Evolutionary conservation across 2,888 invertebrate species (phyloP).

Genomic region (Drosophila multiciliata): DNA sequence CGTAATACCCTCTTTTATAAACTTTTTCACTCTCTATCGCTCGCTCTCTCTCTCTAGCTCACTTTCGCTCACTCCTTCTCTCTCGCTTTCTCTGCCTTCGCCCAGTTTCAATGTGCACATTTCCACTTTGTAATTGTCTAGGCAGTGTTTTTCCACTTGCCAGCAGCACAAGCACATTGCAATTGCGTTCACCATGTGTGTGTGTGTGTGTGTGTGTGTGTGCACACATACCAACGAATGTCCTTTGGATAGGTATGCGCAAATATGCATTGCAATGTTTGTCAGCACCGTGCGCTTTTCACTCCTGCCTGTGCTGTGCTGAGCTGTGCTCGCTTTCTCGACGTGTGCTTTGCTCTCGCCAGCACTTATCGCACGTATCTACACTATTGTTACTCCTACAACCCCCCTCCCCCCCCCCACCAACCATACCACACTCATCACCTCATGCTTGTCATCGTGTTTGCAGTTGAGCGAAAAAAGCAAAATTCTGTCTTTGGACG

Average conservation of each 20-base stretch:
- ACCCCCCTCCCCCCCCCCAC: neutral
- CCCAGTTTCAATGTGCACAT: constrained; percentile 45
- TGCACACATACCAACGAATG: constrained; percentile 3
- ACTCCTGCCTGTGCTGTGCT: constrained; percentile 23
- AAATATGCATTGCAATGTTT: constrained; percentile 30
- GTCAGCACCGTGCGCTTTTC: constrained; percentile 31
- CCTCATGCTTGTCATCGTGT: constrained; percentile 24
- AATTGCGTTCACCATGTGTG: constrained; percentile 37
- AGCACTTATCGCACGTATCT: constrained; percentile 64
- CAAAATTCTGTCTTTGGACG: constrained; percentile 47
- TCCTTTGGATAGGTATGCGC: constrained; percentile 16
- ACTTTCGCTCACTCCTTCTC: neutral
- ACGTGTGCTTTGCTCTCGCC: constrained; percentile 42
- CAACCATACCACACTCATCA: neutral
- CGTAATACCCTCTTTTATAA: constrained; percentile 4
- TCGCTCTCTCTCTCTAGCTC: neutral
- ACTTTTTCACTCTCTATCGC: constrained; percentile 11
- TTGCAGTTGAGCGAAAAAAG: constrained; percentile 40
- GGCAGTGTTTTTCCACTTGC: constrained; percentile 59
- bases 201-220: neutral
- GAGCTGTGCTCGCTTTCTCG: constrained; percentile 31
- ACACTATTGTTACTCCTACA: constrained; percentile 54
- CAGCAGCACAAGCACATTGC: constrained; percentile 50
- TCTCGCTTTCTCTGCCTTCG: neutral
- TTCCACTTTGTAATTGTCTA: constrained; percentile 78